Base-by-base conservation (phyloP, 2,888 invertebrate species). In the Dynastes tityus region DNA sequence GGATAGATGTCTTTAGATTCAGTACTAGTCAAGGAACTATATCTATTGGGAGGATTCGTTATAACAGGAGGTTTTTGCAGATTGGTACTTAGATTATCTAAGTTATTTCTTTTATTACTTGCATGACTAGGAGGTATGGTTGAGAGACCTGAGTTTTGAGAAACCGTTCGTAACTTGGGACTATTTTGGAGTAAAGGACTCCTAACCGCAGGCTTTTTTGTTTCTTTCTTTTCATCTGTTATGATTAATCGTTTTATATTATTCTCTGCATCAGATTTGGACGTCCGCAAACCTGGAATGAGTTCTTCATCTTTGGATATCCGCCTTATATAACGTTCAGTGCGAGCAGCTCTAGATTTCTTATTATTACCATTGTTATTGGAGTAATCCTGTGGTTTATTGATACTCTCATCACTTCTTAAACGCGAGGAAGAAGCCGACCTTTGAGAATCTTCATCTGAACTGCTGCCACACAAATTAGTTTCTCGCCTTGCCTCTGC, bases 241-340 rank as follows among this genome's bases (percentile, higher is more conserved):
- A 76, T n/a, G 32, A 78, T 40, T 37, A 70, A 55, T 9, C 58
- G 76, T 4, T 71, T 76, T 61, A 67, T 78, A 45, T 83, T 81
- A 68, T 84, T 84, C 79, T 88, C 87, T 0, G 84, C 85, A 77
- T 88, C 88, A 0, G 87, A 87, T 81, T 87, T 88, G 3, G 85
- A 86, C 45, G 85, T 67, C 80, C 85, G 84, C 32, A 86, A 77
- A 78, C 84, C 83, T 80, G 91, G 91, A 5, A 90, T 85, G 82
- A 90, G 89, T 85, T 94, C 94, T 53, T 94, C 94, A 82, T 94
- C 95, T 78, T 93, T 91, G 13, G 94, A 94, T 82, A 95, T 88
- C 76, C 96, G 91, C 85, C 94, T 94, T 77, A 94, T 93, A 85
- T 95, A 95, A 76, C 96, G 91, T 86, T 96, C 96, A 75, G 95